Evolutionary conservation across 2,113 vertebrate genomes (phyloP), one percentile per base, ranked within the genome.

Genomic region (Mormyrus iriodes): DNA sequence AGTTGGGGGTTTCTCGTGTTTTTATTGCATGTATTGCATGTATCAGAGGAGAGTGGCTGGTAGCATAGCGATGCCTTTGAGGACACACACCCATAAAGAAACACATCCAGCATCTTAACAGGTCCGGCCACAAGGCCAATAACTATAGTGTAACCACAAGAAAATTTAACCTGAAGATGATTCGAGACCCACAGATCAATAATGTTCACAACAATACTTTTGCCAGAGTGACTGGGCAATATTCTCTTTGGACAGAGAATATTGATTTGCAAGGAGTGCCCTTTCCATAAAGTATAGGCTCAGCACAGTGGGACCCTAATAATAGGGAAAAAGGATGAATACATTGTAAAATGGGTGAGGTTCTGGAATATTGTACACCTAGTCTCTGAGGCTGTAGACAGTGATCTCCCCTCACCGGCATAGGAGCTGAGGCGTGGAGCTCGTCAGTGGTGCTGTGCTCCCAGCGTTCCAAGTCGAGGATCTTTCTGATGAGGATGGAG

Each of bases 121-220:
- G 51, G 4, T 53, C 85, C 55, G 27, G 39, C 51, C 85, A 55
- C 48, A 55, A 53, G 13, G 51, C 31, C 49, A 86, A 53, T 52
- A 86, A 86, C 85, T 55, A 53, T 17, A 55, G 10, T 86, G 27
- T 51, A n/a, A 85, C 84, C 44, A 51, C 84, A 85, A 53, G 24
- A 86, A 53, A 55, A 21, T 35, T 53, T 53, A 86, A 86, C 48
- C 49, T 53, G 51, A 10, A 86, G 13, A 53, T 86, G n/a, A 86
- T 86, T 35, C 15, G 13, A 39, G 27, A 86, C 51, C 85, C 85
- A 86, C 51, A 55, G 51, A 86, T 52, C 85, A 86, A 86, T 86
- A 55, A 35, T 46, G 82, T 84, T 84, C 44, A 84, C 44, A 84
- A 48, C 24, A 48, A 44, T 53, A 35, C 51, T 15, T 86, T 86